These are phyloP conservation scores for Hydraecia micacea DNA, from an alignment of 2,888 invertebrate genomes.

Conservation along the genomic window DNA sequence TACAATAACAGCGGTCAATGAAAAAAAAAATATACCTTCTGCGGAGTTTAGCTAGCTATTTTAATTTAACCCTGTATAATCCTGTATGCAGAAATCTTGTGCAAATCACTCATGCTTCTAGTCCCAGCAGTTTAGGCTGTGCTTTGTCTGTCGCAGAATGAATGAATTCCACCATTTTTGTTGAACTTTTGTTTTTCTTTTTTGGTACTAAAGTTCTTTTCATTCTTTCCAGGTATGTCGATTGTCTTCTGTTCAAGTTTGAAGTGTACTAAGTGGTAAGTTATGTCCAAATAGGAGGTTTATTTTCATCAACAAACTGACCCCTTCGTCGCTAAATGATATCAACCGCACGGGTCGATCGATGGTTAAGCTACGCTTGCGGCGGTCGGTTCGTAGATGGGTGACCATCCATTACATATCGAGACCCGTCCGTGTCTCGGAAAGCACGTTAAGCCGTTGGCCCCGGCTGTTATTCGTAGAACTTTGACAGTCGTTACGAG, in stretches of 20 bases:
- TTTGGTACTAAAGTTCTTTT: constrained; percentile 13
- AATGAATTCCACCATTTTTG: background rate
- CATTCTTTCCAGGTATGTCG: constrained; percentile 19
- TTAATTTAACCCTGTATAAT: too few species aligned
- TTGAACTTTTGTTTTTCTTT: background rate
- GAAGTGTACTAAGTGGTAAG: constrained; percentile 9
- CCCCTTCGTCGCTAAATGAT: background rate
- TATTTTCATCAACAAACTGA: background rate
- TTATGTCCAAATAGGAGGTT: too few species aligned
- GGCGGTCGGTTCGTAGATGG: background rate
- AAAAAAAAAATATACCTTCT: too few species aligned
- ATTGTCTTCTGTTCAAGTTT: background rate
- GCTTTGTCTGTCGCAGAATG: background rate
- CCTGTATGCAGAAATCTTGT: too few species aligned
- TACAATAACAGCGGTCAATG: too few species aligned
- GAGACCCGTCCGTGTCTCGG: background rate
- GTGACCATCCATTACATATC: background rate
- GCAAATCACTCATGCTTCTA: background rate
- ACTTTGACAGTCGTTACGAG: background rate
- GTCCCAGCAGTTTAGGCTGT: background rate
- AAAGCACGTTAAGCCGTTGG: background rate
- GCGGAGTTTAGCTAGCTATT: too few species aligned
- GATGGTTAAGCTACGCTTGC: background rate
- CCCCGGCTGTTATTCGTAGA: background rate
- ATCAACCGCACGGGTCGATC: background rate